Base-by-base conservation (phyloP, 2,797 vertebrate species). In the Onychomys torridus region DNA sequence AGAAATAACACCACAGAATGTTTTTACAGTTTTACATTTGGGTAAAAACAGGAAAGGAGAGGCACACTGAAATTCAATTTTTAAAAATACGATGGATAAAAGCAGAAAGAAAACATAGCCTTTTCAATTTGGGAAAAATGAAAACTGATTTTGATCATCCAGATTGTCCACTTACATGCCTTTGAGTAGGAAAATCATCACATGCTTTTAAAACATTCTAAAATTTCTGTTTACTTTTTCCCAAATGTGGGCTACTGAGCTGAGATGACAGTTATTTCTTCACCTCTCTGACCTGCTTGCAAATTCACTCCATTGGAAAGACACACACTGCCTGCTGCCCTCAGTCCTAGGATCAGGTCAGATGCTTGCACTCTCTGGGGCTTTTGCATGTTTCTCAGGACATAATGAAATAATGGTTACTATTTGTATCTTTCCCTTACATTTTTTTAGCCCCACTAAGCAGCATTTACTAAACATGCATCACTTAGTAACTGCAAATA, bases 11-110 rank as follows among this genome's bases (percentile, higher is more conserved):
- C 43, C 73, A 46, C 46, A 4, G 71, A 40, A 65, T 90, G 91
- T 97, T 94, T 96, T 96, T 65, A 90, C 27, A 83, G 82, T 69
- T 89, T 61, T 71, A 73, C 73, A 95, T 95, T 95, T 16, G 91
- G 84, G 81, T 83, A 78, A 97, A 97, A 97, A 96, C 94, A 97
- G 96, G 96, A 98, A 97, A 97, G 88, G 96, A 95, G 91, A 96
- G 91, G 90, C 94, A 37, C 79, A 57, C 96, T 95, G 78, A 94
- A 96, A 96, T 90, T 88, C 90, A 90, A 19, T 78, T 69, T 88
- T 95, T 92, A 3, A 69, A 76, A 76, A 61, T 65, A 83, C 71
- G 29, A 75, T 78, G 57, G 83, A 78, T 59, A 75, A 43, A 90
- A 85, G 55, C 23, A 40, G 81, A 57, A 82, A 96, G 61, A 82